Percentiles rank a stretch among this genome's conserved stretches.
phyloP scores from a whole-genome alignment of 2,113 vertebrate species.

The Pedetes capensis region DNA sequence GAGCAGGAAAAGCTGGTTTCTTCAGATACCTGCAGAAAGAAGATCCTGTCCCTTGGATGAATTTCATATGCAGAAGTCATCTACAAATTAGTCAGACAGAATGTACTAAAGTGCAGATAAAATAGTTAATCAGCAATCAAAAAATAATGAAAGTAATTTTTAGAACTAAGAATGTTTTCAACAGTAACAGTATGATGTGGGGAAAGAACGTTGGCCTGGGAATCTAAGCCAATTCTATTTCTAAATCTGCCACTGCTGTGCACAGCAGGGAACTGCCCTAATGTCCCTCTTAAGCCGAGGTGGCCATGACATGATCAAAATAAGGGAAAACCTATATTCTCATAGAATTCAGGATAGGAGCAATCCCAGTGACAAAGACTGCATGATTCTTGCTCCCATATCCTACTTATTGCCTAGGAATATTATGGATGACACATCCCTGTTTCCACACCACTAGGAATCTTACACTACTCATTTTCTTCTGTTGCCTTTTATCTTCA shows the following conservation, averaged over 20 bases:
- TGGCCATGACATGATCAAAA: background rate
- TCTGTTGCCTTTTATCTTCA: background rate
- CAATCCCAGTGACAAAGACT: background rate
- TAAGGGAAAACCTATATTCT: background rate
- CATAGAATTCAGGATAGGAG: background rate
- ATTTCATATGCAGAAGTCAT: conserved; percentile 1
- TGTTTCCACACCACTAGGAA: background rate
- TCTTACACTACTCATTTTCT: background rate
- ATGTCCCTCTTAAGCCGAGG: background rate
- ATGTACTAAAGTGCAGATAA: conserved; percentile 36
- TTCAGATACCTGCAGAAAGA: background rate
- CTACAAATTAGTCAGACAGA: conserved; percentile 14
- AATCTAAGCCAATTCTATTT: background rate
- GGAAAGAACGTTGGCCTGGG: background rate
- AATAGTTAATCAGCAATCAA: conserved; percentile 14
- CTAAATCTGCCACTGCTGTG: background rate
- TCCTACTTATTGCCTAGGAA: background rate
- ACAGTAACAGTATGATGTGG: background rate
- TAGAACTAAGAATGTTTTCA: background rate
- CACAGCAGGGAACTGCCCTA: background rate
- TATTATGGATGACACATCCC: background rate
- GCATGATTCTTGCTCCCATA: background rate
- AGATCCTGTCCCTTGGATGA: background rate
- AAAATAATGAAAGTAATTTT: conserved; percentile 45
- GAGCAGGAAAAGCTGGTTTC: background rate